phyloP scores from a whole-genome alignment of 2,797 vertebrate species.

The Tauraco hartlaubi region DNA sequence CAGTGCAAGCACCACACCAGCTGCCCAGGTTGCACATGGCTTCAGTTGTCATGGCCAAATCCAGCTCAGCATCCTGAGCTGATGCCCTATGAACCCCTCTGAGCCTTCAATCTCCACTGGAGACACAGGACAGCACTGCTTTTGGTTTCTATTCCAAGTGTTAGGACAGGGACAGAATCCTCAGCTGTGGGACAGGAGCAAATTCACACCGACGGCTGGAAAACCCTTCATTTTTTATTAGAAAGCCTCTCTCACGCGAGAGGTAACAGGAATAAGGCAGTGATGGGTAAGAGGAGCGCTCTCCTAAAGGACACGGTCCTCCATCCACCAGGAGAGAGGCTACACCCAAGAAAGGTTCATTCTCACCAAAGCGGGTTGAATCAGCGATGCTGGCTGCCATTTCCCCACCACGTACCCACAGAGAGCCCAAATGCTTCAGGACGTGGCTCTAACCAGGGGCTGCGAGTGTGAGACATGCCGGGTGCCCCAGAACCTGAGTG shows the following conservation, averaged over 20 bases:
- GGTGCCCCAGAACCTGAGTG: neutral
- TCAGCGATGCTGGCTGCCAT: neutral
- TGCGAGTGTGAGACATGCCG: rapidly evolving
- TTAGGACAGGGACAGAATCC: neutral
- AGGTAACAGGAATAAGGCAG: neutral
- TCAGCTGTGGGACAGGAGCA: neutral
- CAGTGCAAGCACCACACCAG: neutral
- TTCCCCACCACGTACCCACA: rapidly evolving
- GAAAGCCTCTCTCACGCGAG: neutral
- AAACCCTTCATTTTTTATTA: neutral
- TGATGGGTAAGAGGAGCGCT: neutral
- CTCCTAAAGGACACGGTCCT: neutral
- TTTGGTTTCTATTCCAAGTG: neutral
- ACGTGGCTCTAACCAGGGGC: neutral
- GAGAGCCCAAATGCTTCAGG: neutral
- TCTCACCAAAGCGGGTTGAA: neutral
- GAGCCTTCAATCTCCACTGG: neutral
- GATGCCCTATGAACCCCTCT: neutral
- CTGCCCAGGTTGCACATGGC: neutral
- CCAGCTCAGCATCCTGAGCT: neutral
- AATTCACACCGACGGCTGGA: neutral
- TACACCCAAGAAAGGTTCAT: neutral
- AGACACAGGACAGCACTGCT: neutral
- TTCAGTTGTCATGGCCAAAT: neutral
- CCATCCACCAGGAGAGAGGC: neutral